Evolutionary conservation across 2,113 vertebrate genomes (phyloP).

Genomic region (Semicossyphus pulcher): DNA sequence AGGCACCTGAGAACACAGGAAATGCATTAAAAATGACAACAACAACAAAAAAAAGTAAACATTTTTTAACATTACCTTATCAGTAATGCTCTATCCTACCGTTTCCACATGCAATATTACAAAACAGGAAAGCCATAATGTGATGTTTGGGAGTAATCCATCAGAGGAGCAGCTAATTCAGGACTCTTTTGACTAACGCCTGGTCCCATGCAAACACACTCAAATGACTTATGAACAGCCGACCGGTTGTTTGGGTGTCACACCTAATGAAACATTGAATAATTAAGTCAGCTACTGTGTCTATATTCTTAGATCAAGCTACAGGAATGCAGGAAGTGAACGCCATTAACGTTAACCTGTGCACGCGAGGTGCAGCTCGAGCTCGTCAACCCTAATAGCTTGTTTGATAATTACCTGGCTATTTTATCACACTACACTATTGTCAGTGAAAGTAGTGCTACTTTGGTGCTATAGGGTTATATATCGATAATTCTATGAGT

Average conservation of each 20-base stretch:
- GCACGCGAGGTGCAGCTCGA: conserved; percentile 19
- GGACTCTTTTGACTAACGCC: background rate
- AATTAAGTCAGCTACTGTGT: conserved; percentile 26
- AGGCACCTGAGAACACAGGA: conserved; percentile 65
- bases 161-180: background rate
- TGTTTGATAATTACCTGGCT: rapidly evolving
- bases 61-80: background rate
- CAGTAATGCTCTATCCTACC: conserved; percentile 35
- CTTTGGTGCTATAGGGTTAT: rapidly evolving
- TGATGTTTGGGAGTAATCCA: conserved; percentile 9
- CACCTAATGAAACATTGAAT: background rate
- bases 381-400: background rate
- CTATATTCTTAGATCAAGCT: conserved; percentile 7
- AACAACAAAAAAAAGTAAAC: background rate
- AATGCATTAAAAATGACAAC: background rate
- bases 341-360: background rate
- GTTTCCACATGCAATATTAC: conserved; percentile 48
- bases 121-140: conserved; percentile 5
- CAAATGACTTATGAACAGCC: background rate
- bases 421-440: background rate
- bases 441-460: rapidly evolving
- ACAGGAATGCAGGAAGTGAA: conserved; percentile 65
- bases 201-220: background rate
- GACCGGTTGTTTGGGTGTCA: conserved; percentile 8
- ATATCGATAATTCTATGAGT: rapidly evolving